Base-by-base conservation (phyloP, 1,140 invertebrate species). In the Carposina sasakii region DNA sequence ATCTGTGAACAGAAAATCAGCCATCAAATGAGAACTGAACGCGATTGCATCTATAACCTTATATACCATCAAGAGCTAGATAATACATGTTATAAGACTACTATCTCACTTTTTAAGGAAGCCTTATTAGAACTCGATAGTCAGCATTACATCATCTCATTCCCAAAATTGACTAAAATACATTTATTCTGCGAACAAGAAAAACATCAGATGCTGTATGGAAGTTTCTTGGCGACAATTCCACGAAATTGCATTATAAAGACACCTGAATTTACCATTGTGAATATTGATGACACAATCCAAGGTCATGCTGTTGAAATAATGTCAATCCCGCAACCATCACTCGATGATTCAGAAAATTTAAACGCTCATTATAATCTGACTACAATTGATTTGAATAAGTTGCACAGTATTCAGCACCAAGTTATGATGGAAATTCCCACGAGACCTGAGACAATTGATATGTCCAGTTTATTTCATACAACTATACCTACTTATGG, bases 241-340 rank as follows among this genome's bases (percentile, higher is more conserved):
- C 42, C 42, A 12, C 19, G 10, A 12, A 24, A 36, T 10, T 47
- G 44, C 44, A 13, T 23, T 2, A n/a, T 37, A 22, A 36, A 28
- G 33, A 24, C 44, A 13, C 44, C 44, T 2, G 33, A 47, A 10
- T 36, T 47, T 20, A 47, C 33, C 20, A 34, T 34, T n/a, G 12
- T 10, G 5, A 46, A 31, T 26, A 24, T 21, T 21, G 36, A 34
- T 4, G 26, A 43, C 16, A 30, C 28, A 19, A 30, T 43, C 15
- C 16, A 12, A 30, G 41, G 41, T 24, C 16, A 9, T 30, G 24
- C 41, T 6, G 2, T 43, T 5, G 15, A 43, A 19, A 3, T 43
- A 8, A 43, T 16, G 3, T 19, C 28, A 6, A 43, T 43, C 3
- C 41, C 41, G 31, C 24, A 15, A 12, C 20, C 20, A 6, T 23